Percentiles rank a stretch among this genome's conserved stretches.
phyloP scores from a whole-genome alignment of 2,888 invertebrate genomes.

The Pediacus dermestoides region DNA sequence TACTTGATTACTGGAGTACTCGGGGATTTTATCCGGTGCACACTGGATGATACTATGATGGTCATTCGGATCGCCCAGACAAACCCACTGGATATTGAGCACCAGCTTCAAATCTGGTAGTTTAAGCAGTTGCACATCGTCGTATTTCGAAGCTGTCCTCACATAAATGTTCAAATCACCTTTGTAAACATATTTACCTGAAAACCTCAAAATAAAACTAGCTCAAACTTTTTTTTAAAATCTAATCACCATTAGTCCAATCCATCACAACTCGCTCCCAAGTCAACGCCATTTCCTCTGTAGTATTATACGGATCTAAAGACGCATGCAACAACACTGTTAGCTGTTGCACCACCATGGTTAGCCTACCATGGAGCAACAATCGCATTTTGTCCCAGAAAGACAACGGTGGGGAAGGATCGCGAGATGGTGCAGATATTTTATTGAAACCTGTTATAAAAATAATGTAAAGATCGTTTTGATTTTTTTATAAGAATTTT shows the following conservation, averaged over 20 bases:
- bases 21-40: conserved; percentile 93
- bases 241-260: conserved; percentile 80
- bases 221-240: not conserved
- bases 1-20: conserved; percentile 92
- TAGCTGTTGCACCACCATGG: conserved; percentile 81
- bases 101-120: conserved; percentile 83
- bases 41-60: conserved; percentile 94
- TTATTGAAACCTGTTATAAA: conserved; percentile 70
- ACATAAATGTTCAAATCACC: conserved; percentile 94
- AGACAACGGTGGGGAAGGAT: conserved; percentile 89
- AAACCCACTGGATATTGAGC: conserved; percentile 85
- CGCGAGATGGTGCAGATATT: conserved; percentile 79
- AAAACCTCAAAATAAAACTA: conserved; percentile 33
- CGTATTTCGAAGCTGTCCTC: conserved; percentile 97
- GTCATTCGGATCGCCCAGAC: conserved; percentile 90
- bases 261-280: conserved; percentile 93
- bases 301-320: conserved; percentile 96
- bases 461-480: conserved; percentile 4
- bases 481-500: not conserved
- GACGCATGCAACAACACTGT: conserved; percentile 93
- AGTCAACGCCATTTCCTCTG: conserved; percentile 97
- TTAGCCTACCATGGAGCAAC: conserved; percentile 87
- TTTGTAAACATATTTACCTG: conserved; percentile 81
- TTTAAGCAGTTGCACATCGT: conserved; percentile 91
- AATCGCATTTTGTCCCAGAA: conserved; percentile 98